phyloP scores from a whole-genome alignment of 2,888 invertebrate genomes.

The Troilus luridus region DNA sequence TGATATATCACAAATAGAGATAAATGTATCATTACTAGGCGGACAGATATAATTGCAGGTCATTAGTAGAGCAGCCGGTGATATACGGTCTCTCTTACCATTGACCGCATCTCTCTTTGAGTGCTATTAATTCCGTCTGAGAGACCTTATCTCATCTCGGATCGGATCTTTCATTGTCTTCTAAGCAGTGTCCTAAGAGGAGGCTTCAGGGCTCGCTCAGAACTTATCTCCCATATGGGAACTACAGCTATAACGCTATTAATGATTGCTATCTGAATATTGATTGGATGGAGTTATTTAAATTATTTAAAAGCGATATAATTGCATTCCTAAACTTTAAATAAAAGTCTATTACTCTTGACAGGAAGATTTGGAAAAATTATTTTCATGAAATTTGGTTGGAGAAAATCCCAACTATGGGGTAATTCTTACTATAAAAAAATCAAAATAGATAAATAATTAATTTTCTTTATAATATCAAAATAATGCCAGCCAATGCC shows the following conservation, averaged over 20 bases:
- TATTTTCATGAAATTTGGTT: no score
- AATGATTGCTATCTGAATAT: not conserved
- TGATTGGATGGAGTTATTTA: not conserved
- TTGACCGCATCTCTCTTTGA: slow-evolving; percentile 15
- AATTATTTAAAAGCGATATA: no score
- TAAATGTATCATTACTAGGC: slow-evolving; percentile 40
- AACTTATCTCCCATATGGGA: not conserved
- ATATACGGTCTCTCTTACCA: slow-evolving; percentile 12
- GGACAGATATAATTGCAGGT: slow-evolving; percentile 9
- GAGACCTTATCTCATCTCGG: slow-evolving; percentile 28
- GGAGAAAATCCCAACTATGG: no score
- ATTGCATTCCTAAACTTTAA: no score
- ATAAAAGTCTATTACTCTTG: no score
- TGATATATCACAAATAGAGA: slow-evolving; percentile 23
- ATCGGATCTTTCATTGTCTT: slow-evolving; percentile 24
- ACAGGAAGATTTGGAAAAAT: no score
- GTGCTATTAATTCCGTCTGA: slow-evolving; percentile 9
- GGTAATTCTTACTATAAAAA: no score
- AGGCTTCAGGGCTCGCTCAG: not conserved
- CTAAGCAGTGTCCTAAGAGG: not conserved
- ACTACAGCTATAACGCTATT: not conserved
- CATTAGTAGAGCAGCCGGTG: slow-evolving; percentile 4
- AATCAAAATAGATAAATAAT: no score
- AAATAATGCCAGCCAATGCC: no score
- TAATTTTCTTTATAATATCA: no score